Percentiles rank a stretch among this genome's conserved stretches.
Evolutionary conservation across 2,888 invertebrate genomes (phyloP).

Genomic region (Cremastinae sp.): DNA sequence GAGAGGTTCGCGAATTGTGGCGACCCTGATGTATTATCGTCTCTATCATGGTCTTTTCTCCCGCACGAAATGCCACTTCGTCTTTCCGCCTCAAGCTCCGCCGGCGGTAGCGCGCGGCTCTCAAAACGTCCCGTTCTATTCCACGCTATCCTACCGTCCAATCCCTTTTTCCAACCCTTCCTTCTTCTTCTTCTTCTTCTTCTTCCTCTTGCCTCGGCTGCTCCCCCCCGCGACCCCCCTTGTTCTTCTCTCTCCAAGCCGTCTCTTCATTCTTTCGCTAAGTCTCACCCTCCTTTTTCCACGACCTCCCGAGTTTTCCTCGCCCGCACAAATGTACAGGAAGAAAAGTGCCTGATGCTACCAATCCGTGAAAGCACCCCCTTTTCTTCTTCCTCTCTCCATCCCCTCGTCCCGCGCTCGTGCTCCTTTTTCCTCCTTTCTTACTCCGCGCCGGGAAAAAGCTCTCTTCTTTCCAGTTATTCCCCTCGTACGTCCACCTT

Average conservation of each 20-base stretch:
- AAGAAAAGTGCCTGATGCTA: conserved; percentile 32
- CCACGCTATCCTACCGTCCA: conserved; percentile 29
- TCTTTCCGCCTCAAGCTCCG: conserved; percentile 58
- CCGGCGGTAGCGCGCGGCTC: conserved; percentile 39
- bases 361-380: conserved; percentile 18
- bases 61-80: conserved; percentile 60
- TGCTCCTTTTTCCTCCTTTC: not conserved
- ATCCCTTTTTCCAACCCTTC: conserved; percentile 41
- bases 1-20: conserved; percentile 42
- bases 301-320: conserved; percentile 30
- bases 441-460: no score
- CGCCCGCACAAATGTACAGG: conserved; percentile 24
- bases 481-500: conserved; percentile 59
- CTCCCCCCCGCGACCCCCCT: not conserved
- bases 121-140: conserved; percentile 34
- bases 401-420: not conserved
- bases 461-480: conserved; percentile 42
- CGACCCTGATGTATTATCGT: conserved; percentile 61
- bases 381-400: not conserved
- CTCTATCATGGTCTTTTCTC: conserved; percentile 61
- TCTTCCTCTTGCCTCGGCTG: conserved; percentile 23
- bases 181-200: conserved; percentile 21
- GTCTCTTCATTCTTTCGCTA: conserved; percentile 25
- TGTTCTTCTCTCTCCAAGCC: not conserved
- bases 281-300: not conserved